Evolutionary conservation across 2,797 vertebrate species (phyloP), one percentile per base, ranked within the genome.

Genomic region (Taenioides sp.): DNA sequence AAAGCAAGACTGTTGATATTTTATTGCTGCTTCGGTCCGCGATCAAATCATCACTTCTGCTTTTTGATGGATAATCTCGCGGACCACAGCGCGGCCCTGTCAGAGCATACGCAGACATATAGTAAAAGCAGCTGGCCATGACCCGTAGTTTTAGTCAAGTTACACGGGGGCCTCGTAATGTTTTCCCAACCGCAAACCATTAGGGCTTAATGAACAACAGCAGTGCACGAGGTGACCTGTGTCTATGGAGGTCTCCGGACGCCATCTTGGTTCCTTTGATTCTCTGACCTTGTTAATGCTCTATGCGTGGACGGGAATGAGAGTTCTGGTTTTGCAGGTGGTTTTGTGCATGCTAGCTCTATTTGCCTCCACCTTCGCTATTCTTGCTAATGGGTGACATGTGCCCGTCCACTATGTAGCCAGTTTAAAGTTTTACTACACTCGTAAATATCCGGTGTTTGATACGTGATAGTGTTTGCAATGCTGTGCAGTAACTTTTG

Each of bases 131-230:
- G 77, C 65, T 2, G 73, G 73, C 87, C 87, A 28, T 87, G 87
- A 92, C 84, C 89, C 61, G 64, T 43, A 49, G 75, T 69, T 83
- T 85, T 80, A 85, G 80, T 80, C 77, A 60, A 78, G 76, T 81
- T 80, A 85, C 77, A 73, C 52, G 78, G 55, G 40, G 52, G 78
- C 77, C 74, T 7, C 55, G 75, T 83, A 71, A 80, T 92, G 89
- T 89, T 89, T 89, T 87, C 80, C 85, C 86, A 90, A 87, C 80
- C 71, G 87, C 82, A 84, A 89, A 88, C 89, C 80, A 92, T 92
- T 90, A 91, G 54, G 12, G 76, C 82, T 86, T 92, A 92, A 93
- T 92, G 90, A 88, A 73, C 79, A 88, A 87, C 91, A 91, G 87
- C 84, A 27, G 82, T 64, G 81, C 61, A 67, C 58, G 58, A 67